Base-by-base conservation (phyloP, 2,888 invertebrate genomes). In the Apeira syringaria region DNA sequence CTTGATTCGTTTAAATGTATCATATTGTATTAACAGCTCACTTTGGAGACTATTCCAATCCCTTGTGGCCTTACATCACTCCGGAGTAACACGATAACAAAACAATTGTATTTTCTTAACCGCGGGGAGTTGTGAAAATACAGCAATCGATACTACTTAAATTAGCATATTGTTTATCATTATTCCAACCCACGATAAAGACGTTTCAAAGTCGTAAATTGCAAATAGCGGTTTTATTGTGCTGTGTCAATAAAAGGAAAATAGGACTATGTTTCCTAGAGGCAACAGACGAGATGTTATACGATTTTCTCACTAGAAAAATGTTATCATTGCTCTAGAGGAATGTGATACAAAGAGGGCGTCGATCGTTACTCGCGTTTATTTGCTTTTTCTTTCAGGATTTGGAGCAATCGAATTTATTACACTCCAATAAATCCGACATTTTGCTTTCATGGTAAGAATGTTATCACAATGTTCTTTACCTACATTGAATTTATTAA, bases 241-340 rank as follows among this genome's bases (percentile, higher is more conserved):
- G 28, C 24, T 11, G 12, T 39, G 45, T 33, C 52, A 39, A 56
- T 63, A 59, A 58, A 59, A 54, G 26, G 45, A 47, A 33, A 45
- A 53, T 35, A 32, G 34, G 33, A 43, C 34, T 25, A 30, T 31
- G 31, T 36, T 25, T 20, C 31, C 31, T 10, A 38, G 32, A 24
- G 33, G 38, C 36, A 49, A 46, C 46, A 41, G 47, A 28, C 57
- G 47, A 50, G 51, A 61, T 63, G 56, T 53, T 41, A 52, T 65
- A 64, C 45, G 56, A 53, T 38, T 31, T 8, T 50, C 52, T 50
- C 47, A 45, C 40, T 52, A 47, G 28, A 47, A 50, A 52, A 46
- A 35, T 24, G 27, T 24, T 8, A 31, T 20, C 5, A 31, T 34
- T 25, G 43, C 17, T 25, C 10, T 4, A 17, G 20, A 7, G 7